These are phyloP conservation scores for Polypedilum vanderplanki DNA, from an alignment of 1,140 invertebrate genomes.

Conservation along the genomic window DNA sequence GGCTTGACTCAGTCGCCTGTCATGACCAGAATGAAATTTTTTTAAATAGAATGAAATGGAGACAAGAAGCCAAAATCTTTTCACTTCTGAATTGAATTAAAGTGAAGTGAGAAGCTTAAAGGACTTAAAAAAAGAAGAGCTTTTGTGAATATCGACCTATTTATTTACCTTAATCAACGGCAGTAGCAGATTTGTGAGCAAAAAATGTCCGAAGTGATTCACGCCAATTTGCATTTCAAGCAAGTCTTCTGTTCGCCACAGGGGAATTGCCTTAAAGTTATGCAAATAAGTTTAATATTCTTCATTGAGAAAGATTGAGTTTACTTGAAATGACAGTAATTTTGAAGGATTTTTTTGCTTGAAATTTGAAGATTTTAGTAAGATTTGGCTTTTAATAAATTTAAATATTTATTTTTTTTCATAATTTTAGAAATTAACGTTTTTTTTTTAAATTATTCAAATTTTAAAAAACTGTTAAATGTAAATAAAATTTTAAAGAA, in stretches of 20 bases:
- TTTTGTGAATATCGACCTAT: slow-evolving; percentile 41
- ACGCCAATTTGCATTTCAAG: slow-evolving; percentile 72
- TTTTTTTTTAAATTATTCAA: too few relatives aligned
- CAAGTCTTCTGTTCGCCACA: slow-evolving; percentile 61
- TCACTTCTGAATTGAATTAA: not conserved
- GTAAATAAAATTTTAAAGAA: too few relatives aligned
- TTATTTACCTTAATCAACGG: slow-evolving; percentile 57
- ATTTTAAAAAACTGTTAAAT: too few relatives aligned
- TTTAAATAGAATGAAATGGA: not conserved
- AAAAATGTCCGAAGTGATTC: slow-evolving; percentile 78
- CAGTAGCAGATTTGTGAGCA: slow-evolving; percentile 72
- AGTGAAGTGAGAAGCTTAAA: not conserved
- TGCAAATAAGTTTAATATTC: not conserved
- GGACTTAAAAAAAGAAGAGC: not conserved
- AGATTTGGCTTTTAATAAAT: too few relatives aligned
- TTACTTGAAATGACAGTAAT: too few relatives aligned
- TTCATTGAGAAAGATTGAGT: too few relatives aligned
- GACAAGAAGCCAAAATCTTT: not conserved
- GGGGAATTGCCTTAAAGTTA: slow-evolving; percentile 50
- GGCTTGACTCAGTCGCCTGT: slow-evolving; percentile 47
- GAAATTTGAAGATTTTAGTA: too few relatives aligned
- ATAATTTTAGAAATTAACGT: not conserved
- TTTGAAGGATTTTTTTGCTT: too few relatives aligned
- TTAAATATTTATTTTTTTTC: not conserved
- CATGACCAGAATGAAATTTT: not conserved